phyloP scores from a whole-genome alignment of 2,888 invertebrate species.

The Drosophila gaucha region DNA sequence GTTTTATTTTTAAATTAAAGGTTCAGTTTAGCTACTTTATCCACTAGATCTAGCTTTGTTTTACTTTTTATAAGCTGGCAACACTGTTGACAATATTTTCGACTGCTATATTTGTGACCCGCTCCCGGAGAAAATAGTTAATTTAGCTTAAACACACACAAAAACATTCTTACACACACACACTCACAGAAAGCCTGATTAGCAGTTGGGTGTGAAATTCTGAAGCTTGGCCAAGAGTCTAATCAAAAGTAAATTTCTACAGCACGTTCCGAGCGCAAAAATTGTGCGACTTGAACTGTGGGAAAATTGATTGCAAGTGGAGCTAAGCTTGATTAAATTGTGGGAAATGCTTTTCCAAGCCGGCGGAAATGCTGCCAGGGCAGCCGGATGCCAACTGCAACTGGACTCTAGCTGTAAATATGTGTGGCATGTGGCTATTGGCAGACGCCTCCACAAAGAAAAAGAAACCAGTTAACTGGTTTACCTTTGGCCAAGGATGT shows the following conservation, averaged over 20 bases:
- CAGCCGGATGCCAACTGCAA: slow-evolving; percentile 27
- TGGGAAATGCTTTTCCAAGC: slow-evolving; percentile 36
- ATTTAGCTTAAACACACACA: slow-evolving; percentile 47
- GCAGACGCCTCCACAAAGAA: slow-evolving; percentile 61
- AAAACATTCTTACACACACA: slow-evolving; percentile 3
- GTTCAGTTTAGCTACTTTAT: too few species aligned
- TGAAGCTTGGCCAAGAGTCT: slow-evolving; percentile 32
- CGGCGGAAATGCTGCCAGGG: slow-evolving; percentile 38
- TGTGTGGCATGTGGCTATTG: slow-evolving; percentile 34
- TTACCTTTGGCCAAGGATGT: slow-evolving; percentile 80
- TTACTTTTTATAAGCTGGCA: not conserved
- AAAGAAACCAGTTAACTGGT: slow-evolving; percentile 68
- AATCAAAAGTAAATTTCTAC: slow-evolving; percentile 59
- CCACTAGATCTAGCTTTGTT: not conserved
- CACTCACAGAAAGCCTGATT: slow-evolving; percentile 51
- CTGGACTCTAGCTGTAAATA: slow-evolving; percentile 21
- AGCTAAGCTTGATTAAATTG: slow-evolving; percentile 32
- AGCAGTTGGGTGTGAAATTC: slow-evolving; percentile 50
- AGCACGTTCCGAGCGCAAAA: slow-evolving; percentile 50
- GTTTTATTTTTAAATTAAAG: not conserved
- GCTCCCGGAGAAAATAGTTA: slow-evolving; percentile 58
- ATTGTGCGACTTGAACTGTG: slow-evolving; percentile 28
- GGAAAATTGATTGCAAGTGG: slow-evolving; percentile 47
- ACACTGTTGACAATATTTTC: slow-evolving; percentile 6
- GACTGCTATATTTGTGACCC: slow-evolving; percentile 52